Base-by-base conservation (phyloP, 2,888 invertebrate genomes). In the Cryptophagus acutangulus region DNA sequence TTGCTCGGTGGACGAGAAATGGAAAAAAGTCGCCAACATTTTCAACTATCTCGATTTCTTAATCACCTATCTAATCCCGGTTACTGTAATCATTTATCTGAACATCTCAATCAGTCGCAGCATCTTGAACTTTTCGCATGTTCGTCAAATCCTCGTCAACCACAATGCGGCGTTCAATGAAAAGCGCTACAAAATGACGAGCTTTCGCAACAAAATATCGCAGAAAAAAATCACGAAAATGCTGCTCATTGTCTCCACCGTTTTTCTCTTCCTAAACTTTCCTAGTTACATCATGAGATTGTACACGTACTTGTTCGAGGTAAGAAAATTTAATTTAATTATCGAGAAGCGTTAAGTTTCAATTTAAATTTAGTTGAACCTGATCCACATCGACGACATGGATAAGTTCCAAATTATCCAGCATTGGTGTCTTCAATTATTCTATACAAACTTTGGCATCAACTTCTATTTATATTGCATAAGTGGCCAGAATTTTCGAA, bases 391-490 rank as follows among this genome's bases (percentile, higher is more conserved):
- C 1, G 74, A 76, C 61, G 66, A 76, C 15, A 71, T 76, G 1
- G 38, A 43, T 15, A 24, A 17, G 2, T 51, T 46, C 20, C 29
- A 38, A 25, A 35, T 25, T 54, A 42, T 78, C 18, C 86, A 87
- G 59, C 81, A 82, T 52, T 70, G 81, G 46, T 77, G 79, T 40
- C 74, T 81, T 47, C 70, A 82, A 49, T 73, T 87, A 31, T 90
- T 87, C 69, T 76, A 87, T 60, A 82, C 84, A 3, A 89, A 88
- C 70, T 90, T 87, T 60, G 86, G 86, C 26, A 84, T 89, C 39
- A 88, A 88, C 70, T 88, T 89, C 62, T 74, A 82, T 2, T 73
- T 90, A 29, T 90, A 90, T 70, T 89, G 88, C 69, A 75, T 84
- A 33, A 82, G 81, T 55, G 88, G 88, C 0, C 82, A 84, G 61